Base-by-base conservation (phyloP, 2,888 invertebrate species). In the Charanyca ferruginea region DNA sequence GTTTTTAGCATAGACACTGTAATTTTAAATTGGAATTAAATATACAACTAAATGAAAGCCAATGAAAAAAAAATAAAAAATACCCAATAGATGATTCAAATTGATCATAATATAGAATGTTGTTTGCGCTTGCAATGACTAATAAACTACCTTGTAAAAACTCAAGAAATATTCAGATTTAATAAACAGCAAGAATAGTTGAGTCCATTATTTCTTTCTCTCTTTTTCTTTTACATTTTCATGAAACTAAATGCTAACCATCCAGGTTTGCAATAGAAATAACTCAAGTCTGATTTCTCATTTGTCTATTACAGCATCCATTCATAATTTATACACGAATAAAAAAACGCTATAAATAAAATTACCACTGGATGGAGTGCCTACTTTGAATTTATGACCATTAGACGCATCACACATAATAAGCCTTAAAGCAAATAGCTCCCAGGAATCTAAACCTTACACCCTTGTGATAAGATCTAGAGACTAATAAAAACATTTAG, bases 351-450 rank as follows among this genome's bases (percentile, higher is more conserved):
- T 52, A 75, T 65, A 77, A 69, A 79, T 68, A 78, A 78, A 78
- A 78, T 78, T 72, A 69, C 54, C 58, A 58, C 64, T 60, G 64
- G 49, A 77, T 79, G 70, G 80, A 78, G 66, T 65, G 68, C 63
- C 80, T 69, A 42, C 69, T 67, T 68, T 47, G n/a, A 72, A 74
- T 81, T 69, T 72, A 79, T 69, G 49, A 38, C 57, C 57, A 77
- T 73, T 64, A 72, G 58, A 62, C 53, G 47, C 58, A 65, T 70
- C 44, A 60, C 49, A 54, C 66, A 58, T 64, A 38, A 38, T 67
- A 69, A n/a, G 59, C 72, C 51, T 73, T 44, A 42, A 38, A 47
- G 13, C 16, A 8, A 49, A 53, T 44, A 16, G 48, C 51, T 65
- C 23, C 22, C 42, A 42, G 25, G 22, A 78, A 23, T 65, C 7